phyloP scores from a whole-genome alignment of 2,113 vertebrate species.

The Tupaia tana region DNA sequence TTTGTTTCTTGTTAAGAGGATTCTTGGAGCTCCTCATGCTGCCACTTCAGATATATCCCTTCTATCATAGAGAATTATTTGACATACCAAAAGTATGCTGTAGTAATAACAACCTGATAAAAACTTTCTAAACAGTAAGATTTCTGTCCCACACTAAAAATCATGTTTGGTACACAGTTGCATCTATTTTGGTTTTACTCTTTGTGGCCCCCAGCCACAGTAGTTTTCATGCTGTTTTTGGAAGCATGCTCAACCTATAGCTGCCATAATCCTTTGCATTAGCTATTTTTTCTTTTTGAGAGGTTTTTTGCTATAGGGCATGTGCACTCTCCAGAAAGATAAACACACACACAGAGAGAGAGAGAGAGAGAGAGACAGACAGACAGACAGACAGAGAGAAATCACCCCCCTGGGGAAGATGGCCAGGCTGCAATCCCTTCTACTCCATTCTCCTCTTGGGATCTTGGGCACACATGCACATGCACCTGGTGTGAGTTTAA shows the following conservation, averaged over 20 bases:
- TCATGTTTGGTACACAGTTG: not conserved
- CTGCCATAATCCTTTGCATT: not conserved
- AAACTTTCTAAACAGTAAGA: not conserved
- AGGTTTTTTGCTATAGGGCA: no score
- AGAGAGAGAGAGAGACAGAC: no score
- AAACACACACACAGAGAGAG: no score
- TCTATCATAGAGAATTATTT: conserved; percentile 15
- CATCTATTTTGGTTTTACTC: not conserved
- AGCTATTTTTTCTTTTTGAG: no score
- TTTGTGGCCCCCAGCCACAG: not conserved
- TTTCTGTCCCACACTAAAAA: not conserved
- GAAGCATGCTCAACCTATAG: not conserved
- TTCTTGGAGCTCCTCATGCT: not conserved
- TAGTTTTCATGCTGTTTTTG: not conserved
- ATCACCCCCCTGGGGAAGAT: no score
- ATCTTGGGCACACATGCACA: no score
- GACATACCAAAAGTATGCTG: not conserved
- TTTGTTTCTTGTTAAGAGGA: not conserved
- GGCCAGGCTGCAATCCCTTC: no score
- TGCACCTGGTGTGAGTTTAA: no score
- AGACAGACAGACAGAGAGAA: no score
- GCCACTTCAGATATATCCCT: not conserved
- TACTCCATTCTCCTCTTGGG: no score
- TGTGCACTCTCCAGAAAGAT: no score
- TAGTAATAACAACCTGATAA: not conserved